These are phyloP conservation scores for Raja brachyura DNA, from an alignment of 2,113 vertebrate species.

Conservation along the genomic window DNA sequence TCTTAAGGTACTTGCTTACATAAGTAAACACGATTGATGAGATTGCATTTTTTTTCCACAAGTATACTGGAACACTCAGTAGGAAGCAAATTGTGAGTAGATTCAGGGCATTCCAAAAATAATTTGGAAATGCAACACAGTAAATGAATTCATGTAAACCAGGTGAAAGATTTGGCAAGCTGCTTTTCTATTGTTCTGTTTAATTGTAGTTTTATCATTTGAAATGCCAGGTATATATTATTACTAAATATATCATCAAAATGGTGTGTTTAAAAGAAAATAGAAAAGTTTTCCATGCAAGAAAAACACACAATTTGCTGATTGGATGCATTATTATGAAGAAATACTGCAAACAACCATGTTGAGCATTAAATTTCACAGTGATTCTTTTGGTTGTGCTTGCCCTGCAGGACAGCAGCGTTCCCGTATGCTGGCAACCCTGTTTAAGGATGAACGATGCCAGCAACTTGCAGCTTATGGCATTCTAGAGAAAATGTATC, in stretches of 20 bases:
- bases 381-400: slow-evolving; percentile 37
- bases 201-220: neutral
- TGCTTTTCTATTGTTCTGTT: neutral
- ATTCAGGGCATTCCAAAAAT: neutral
- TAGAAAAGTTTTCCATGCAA: too few species aligned
- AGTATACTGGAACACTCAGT: neutral
- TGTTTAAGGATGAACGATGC: slow-evolving; percentile 96
- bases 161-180: neutral
- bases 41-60: neutral
- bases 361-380: neutral
- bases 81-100: neutral
- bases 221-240: neutral
- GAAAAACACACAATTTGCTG: neutral
- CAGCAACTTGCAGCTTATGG: slow-evolving; percentile 95
- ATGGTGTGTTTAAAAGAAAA: neutral
- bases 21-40: neutral
- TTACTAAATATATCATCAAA: neutral
- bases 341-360: neutral
- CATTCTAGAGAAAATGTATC: slow-evolving; percentile 97
- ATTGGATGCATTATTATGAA: neutral
- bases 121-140: neutral
- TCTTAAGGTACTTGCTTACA: neutral
- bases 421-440: slow-evolving; percentile 93
- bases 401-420: slow-evolving; percentile 79
- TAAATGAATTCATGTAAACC: neutral